Evolutionary conservation across 2,113 vertebrate genomes (phyloP), one percentile per base, ranked within the genome.

Genomic region (Platysteira castanea): DNA sequence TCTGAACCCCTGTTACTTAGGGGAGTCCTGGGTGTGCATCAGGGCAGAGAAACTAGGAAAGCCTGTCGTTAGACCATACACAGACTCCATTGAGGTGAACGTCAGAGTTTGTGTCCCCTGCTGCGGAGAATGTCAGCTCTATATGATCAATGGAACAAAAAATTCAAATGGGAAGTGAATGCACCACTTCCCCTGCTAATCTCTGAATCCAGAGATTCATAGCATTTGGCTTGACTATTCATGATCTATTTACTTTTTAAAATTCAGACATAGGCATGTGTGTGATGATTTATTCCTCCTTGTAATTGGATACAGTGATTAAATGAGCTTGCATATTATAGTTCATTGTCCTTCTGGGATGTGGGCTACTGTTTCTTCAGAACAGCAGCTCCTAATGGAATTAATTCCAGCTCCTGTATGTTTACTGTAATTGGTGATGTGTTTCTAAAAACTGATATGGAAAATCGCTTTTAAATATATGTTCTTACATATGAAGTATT

Each of bases 231-330:
- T 70, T 89, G 76, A 56, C 94, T 92, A 35, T 87, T 93, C 80
- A n/a, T 87, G 84, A 89, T 93, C 82, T 92, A 82, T 94, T 91
- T 95, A 89, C 80, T 61, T 92, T 82, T 95, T 82, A 91, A 92
- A 95, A 96, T 97, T 92, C 86, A 90, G 92, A 37, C 60, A 18
- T 84, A 89, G 59, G 60, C 80, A 37, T 60, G 77, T 78, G 59
- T 68, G 69, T 87, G 83, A 67, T 92, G 91, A 95, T 96, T 89
- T 95, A 96, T 95, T 92, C 80, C 91, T 89, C 46, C 75, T 88
- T 95, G 73, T 95, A 97, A 96, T 95, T 96, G 77, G 69, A 95
- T 95, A 78, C 52, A 68, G 91, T 91, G 93, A 94, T 95, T 97
- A 97, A 94, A 94, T 82, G 92, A 95, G 79, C 86, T 94, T 91